Base-by-base conservation (phyloP, 2,113 vertebrate genomes). In the Cyanistes caeruleus region DNA sequence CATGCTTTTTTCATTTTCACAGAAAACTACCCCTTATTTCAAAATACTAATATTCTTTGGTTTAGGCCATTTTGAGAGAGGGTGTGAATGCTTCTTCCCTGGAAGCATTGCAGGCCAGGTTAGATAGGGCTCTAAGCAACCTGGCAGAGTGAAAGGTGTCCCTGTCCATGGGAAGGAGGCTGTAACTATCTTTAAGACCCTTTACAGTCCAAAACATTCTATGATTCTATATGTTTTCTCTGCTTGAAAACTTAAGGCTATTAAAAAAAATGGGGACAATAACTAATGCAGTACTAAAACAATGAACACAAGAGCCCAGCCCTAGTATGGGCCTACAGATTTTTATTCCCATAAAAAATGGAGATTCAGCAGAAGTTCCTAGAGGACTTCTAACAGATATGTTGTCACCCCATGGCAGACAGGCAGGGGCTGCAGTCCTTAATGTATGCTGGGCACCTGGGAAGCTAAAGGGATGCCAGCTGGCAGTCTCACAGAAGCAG, bases 401-500 rank as follows among this genome's bases (percentile, higher is more conserved):
- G 49, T 44, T 65, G 2, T 14, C 7, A 31, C 3, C 5, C 33
- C 51, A 6, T 1, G 27, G 49, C 59, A 86, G 4, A 1, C 55
- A 64, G 75, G 31, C 48, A 68, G 53, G 68, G 68, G 33, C 56
- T 59, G 62, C n/a, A 68, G 52, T 15, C 30, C 1, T 0, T 5
- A 30, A 24, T 0, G 1, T 2, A 15, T 0, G 0, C 25, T 7
- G 3, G 33, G 35, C 3, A 3, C 27, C n/a, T 8, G 12, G 14
- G 17, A 72, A 75, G 18, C 70, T n/a, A 16, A 72, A 55, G 33
- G 7, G 7, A 53, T 14, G 2, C 17, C 17, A 27, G 1, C 0
- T 1, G 1, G 11, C 2, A 5, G 7, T 2, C 28, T 51, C 67
- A 18, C 1, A n/a, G 65, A 25, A 67, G 23, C 13, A 52, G 51